Conservation (phyloP, 1,140 invertebrate species). For the Apis cerana region DNA sequence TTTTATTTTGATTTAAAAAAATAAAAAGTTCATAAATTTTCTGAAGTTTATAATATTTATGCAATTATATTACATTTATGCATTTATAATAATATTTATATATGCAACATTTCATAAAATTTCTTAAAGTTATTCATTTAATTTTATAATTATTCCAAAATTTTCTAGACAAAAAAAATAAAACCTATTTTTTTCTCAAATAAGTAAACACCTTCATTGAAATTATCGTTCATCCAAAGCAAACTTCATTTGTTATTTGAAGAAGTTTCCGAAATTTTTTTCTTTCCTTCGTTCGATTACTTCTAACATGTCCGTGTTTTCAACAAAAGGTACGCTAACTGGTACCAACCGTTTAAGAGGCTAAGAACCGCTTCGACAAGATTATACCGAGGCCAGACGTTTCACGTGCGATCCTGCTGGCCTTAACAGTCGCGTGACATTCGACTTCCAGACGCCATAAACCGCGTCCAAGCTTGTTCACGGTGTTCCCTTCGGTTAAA, state of each 20-base stretch:
- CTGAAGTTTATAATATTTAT: no score
- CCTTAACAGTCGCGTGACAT: conserved; percentile 44
- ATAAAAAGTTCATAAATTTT: no score
- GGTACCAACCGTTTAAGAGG: conserved; percentile 36
- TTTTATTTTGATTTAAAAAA: no score
- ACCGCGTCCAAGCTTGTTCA: conserved; percentile 22
- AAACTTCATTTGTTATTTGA: neutral
- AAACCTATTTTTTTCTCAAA: neutral
- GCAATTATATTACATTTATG: no score
- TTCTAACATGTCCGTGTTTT: conserved; percentile 8
- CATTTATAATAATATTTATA: no score
- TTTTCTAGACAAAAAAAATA: neutral
- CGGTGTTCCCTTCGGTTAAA: conserved; percentile 25
- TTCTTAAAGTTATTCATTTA: no score
- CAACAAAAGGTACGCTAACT: conserved; percentile 38
- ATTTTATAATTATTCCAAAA: no score
- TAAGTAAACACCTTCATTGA: neutral
- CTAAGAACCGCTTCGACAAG: conserved; percentile 29
- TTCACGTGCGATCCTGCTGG: conserved; percentile 29
- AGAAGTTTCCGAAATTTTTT: neutral
- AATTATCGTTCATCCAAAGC: neutral
- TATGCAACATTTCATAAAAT: no score
- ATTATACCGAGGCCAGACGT: conserved; percentile 32
- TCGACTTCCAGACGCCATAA: conserved; percentile 50
- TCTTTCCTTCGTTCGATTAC: neutral